Percentiles rank a stretch among this genome's conserved stretches.
Evolutionary conservation across 2,888 invertebrate species (phyloP).

Genomic region (Agrotis puta): DNA sequence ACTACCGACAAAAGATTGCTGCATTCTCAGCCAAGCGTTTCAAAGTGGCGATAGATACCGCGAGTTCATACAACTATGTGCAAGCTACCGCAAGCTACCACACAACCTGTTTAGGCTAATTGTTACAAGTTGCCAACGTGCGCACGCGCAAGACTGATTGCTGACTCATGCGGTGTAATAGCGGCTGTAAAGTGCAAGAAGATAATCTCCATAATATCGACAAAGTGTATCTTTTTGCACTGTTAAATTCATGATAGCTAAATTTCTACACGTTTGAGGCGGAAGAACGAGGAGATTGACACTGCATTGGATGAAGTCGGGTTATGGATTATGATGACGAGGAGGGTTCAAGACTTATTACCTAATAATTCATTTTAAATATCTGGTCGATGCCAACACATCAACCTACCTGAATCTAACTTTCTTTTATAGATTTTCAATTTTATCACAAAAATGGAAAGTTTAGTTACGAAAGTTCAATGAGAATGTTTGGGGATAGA

Average conservation of each 20-base stretch:
- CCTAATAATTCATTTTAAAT: no score
- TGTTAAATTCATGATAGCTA: not conserved
- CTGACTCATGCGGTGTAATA: conserved; percentile 20
- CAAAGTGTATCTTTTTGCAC: conserved; percentile 8
- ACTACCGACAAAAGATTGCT: conserved; percentile 38
- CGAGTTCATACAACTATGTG: conserved; percentile 39
- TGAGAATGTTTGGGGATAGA: no score
- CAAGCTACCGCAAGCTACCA: conserved; percentile 43
- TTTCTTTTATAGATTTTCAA: no score
- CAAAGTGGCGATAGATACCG: conserved; percentile 37
- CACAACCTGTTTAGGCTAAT: conserved; percentile 52
- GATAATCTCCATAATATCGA: not conserved
- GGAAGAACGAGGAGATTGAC: not conserved
- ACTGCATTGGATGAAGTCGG: not conserved
- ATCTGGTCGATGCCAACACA: no score
- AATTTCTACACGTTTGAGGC: not conserved
- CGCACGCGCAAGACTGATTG: conserved; percentile 26
- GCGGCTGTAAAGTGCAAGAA: conserved; percentile 1
- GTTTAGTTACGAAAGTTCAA: no score
- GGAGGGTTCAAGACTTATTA: not conserved
- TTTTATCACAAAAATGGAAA: no score
- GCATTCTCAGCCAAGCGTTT: conserved; percentile 43
- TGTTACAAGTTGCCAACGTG: conserved; percentile 36
- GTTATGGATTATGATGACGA: not conserved
- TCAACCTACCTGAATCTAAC: no score